These are phyloP conservation scores for Parnassius apollo DNA, from an alignment of 2,888 invertebrate genomes.

Conservation along the genomic window DNA sequence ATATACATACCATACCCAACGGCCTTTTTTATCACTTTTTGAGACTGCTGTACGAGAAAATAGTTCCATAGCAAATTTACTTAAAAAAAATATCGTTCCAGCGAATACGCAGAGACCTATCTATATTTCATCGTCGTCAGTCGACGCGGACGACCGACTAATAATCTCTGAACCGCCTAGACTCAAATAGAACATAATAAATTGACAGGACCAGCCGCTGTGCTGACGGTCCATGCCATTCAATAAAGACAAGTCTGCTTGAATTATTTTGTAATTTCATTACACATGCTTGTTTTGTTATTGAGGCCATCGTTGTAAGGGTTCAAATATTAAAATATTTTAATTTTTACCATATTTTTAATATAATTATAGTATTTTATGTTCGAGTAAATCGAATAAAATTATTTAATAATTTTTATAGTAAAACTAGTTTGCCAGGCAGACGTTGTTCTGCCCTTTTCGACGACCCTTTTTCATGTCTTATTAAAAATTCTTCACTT, in stretches of 20 bases:
- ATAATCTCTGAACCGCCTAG: constrained; percentile 8
- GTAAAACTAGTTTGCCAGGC: too few relatives aligned
- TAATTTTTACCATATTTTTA: too few relatives aligned
- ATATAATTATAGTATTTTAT: too few relatives aligned
- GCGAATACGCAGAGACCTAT: background rate
- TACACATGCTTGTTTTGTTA: background rate
- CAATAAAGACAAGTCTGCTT: background rate
- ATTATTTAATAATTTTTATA: too few relatives aligned
- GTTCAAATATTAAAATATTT: too few relatives aligned
- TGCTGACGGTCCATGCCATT: background rate
- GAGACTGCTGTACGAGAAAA: background rate
- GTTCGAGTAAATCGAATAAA: too few relatives aligned
- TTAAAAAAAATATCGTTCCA: background rate
- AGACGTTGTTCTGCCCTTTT: too few relatives aligned
- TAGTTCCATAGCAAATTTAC: background rate
- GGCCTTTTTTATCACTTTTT: background rate
- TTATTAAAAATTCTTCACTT: too few relatives aligned
- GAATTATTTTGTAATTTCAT: background rate
- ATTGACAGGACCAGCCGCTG: constrained; percentile 15
- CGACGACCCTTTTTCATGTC: too few relatives aligned
- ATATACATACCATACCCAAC: too few relatives aligned
- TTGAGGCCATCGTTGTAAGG: too few relatives aligned
- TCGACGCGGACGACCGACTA: constrained; percentile 9
- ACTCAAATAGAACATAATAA: constrained; percentile 22
- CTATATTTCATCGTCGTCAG: constrained; percentile 2